Evolutionary conservation across 1,140 invertebrate species (phyloP).

Genomic region (Cephus cinctus): DNA sequence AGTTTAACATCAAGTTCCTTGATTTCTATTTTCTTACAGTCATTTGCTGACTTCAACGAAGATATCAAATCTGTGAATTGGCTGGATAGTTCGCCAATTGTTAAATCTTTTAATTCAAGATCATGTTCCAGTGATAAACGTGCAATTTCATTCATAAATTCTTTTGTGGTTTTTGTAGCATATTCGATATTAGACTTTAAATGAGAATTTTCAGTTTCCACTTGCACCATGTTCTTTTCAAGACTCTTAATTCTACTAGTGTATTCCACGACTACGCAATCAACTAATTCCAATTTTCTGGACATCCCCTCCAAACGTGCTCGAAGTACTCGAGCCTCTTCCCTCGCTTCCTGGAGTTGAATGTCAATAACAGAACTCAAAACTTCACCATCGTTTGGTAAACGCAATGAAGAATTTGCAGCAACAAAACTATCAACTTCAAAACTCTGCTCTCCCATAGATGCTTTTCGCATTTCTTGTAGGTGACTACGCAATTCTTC

Average conservation of each 20-base stretch:
- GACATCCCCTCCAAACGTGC: neutral
- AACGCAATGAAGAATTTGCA: constrained; percentile 23
- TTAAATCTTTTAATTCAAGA: neutral
- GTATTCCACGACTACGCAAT: neutral
- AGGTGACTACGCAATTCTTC: constrained; percentile 43
- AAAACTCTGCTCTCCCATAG: constrained; percentile 39
- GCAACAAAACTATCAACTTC: constrained; percentile 49
- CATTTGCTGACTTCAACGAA: neutral
- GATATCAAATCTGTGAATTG: neutral
- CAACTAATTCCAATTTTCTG: neutral
- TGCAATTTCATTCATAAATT: constrained; percentile 30
- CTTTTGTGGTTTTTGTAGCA: constrained; percentile 2
- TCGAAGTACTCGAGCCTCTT: constrained; percentile 16
- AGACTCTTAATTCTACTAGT: neutral
- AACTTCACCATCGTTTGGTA: constrained; percentile 38
- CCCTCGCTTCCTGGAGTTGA: constrained; percentile 44
- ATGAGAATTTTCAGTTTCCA: neutral
- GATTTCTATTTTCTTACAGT: neutral
- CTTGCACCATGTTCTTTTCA: too few species aligned
- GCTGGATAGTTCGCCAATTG: neutral
- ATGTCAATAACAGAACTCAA: constrained; percentile 51
- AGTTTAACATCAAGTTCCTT: neutral
- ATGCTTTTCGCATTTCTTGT: constrained; percentile 32
- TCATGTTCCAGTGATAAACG: constrained; percentile 1
- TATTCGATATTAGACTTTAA: constrained; percentile 17